phyloP scores from a whole-genome alignment of 2,113 vertebrate genomes.

The Monarcha castaneiventris region DNA sequence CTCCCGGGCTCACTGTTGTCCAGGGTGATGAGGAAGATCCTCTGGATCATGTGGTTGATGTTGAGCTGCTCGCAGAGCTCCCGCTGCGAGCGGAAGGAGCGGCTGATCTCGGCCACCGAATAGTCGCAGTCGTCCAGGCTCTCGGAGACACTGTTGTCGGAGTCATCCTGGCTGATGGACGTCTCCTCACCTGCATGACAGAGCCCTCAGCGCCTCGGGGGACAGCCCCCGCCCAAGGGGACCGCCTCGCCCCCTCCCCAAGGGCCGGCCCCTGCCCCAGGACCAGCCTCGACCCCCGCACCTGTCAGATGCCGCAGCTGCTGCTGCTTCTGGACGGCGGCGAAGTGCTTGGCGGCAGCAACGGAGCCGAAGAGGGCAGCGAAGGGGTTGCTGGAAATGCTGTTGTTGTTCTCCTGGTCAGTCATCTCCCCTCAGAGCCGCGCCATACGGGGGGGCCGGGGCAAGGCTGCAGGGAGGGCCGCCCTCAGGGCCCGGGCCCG shows the following conservation, averaged over 20 bases:
- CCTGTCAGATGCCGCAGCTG: conserved; percentile 73
- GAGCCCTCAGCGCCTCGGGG: neutral
- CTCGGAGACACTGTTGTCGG: conserved; percentile 93
- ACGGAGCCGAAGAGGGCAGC: conserved; percentile 95
- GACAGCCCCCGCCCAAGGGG: too few species aligned
- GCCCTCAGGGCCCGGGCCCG: neutral
- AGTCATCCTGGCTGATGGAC: conserved; percentile 90
- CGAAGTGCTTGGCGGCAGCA: conserved; percentile 95
- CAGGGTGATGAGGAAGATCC: conserved; percentile 96
- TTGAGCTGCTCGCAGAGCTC: conserved; percentile 98
- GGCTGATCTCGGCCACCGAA: conserved; percentile 93
- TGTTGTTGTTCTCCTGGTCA: conserved; percentile 99
- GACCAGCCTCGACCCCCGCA: conserved; percentile 4
- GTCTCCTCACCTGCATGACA: conserved; percentile 79
- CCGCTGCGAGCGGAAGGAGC: conserved; percentile 92
- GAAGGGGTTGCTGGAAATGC: conserved; percentile 96
- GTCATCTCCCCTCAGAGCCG: conserved; percentile 87
- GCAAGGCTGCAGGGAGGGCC: neutral
- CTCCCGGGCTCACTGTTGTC: conserved; percentile 90
- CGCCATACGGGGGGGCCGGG: neutral
- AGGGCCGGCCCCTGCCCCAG: neutral
- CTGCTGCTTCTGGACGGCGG: conserved; percentile 84
- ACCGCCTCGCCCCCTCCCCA: neutral
- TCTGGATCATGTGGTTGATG: conserved; percentile 99
- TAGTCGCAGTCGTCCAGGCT: conserved; percentile 96